Conservation (phyloP, 1,140 invertebrate genomes). For the Hylaeus volcanicus region DNA sequence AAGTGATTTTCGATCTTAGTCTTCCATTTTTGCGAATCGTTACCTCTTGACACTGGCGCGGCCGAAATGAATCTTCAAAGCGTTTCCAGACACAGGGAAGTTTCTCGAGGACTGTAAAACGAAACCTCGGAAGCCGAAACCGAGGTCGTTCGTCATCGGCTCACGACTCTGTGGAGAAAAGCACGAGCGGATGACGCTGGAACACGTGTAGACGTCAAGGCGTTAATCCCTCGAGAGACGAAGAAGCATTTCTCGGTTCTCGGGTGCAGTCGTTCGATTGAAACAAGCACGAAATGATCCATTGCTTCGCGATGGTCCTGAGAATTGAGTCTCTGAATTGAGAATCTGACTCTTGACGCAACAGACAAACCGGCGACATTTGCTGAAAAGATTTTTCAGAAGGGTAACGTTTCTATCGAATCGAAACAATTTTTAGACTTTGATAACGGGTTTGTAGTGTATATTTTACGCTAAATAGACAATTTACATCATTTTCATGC, state of each 20-base stretch:
- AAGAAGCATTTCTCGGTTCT: conserved; percentile 34
- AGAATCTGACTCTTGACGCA: background rate
- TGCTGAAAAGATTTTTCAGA: no score
- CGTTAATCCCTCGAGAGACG: conserved; percentile 55
- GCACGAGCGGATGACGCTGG: conserved; percentile 46
- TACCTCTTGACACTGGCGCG: background rate
- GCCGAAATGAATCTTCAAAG: background rate
- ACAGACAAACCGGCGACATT: background rate
- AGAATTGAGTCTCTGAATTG: background rate
- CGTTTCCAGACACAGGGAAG: background rate
- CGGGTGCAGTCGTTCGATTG: conserved; percentile 29
- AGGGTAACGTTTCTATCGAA: no score
- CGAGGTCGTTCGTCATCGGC: conserved; percentile 50
- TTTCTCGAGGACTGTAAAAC: conserved; percentile 14
- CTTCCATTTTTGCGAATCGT: background rate
- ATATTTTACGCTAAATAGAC: no score
- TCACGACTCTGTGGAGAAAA: conserved; percentile 32
- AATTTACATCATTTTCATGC: background rate
- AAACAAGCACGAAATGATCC: conserved; percentile 8
- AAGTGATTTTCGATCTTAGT: no score
- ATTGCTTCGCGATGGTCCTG: background rate
- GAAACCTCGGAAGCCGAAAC: conserved; percentile 29
- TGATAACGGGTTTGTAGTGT: no score
- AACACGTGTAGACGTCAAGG: conserved; percentile 58
- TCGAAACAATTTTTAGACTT: no score